Conservation (phyloP, 2,888 invertebrate species). For the Plebejus melissa region DNA sequence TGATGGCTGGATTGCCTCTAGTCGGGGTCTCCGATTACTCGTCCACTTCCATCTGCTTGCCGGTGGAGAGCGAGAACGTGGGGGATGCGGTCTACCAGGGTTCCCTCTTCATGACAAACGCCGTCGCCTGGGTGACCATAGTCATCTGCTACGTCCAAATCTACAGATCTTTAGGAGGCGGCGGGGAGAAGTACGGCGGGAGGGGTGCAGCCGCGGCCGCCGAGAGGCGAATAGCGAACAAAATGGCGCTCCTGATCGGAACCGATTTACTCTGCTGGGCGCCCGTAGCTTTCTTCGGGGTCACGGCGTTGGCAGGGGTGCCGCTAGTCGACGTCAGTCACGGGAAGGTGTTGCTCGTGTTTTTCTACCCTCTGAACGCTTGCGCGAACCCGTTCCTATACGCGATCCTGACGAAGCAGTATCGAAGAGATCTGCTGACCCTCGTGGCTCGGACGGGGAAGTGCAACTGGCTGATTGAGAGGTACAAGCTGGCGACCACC, state of each 20-base stretch:
- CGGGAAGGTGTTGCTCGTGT: conserved; percentile 90
- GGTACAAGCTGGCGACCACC: conserved; percentile 62
- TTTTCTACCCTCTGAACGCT: conserved; percentile 94
- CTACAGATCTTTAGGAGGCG: conserved; percentile 87
- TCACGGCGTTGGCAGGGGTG: conserved; percentile 90
- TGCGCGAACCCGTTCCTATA: conserved; percentile 96
- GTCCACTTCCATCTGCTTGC: conserved; percentile 91
- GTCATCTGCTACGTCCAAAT: conserved; percentile 92
- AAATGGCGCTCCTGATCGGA: conserved; percentile 93
- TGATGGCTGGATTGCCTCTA: conserved; percentile 89
- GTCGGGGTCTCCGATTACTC: conserved; percentile 92
- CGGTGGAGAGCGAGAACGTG: conserved; percentile 86
- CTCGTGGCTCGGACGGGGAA: conserved; percentile 81
- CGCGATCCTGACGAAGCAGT: conserved; percentile 93
- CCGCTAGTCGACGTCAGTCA: conserved; percentile 90
- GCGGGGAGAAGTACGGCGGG: conserved; percentile 82
- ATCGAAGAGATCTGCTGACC: conserved; percentile 85
- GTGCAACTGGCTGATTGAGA: conserved; percentile 64
- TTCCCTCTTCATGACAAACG: conserved; percentile 86
- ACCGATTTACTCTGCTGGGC: conserved; percentile 92
- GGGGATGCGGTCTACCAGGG: conserved; percentile 87
- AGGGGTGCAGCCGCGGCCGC: conserved; percentile 80
- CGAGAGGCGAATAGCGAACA: conserved; percentile 89
- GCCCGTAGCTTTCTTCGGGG: conserved; percentile 92
- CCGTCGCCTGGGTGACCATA: conserved; percentile 89